Base-by-base conservation (phyloP, 2,888 invertebrate species). In the Tenthredo mesomela region DNA sequence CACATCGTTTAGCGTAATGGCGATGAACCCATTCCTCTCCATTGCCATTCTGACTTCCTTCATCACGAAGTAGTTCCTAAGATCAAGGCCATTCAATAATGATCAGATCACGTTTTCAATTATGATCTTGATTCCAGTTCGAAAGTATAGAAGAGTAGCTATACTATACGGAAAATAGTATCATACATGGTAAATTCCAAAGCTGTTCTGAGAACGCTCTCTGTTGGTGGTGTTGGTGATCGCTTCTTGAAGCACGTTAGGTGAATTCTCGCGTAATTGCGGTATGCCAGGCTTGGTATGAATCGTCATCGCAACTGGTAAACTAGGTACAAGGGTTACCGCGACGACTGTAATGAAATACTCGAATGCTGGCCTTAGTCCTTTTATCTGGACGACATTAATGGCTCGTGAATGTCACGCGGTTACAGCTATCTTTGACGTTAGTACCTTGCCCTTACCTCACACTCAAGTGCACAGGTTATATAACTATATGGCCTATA, bases 321-420 rank as follows among this genome's bases (percentile, higher is more conserved):
- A 82, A 71, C 85, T 84, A 47, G 77, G 47, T 65, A 78, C 67
- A 21, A 71, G 37, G n/a, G 73, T 84, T 54, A 86, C 77, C 84
- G 75, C 82, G 71, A 85, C 80, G 75, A 85, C 43, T 71, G 86
- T 84, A 80, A 85, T 86, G 84, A 85, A 71, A 65, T 87, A 87
- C 85, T 73, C 82, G 70, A 67, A 85, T 85, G 84, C 86, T 84
- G 87, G 86, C 85, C 86, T 86, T 85, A 84, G 80, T 82, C 85
- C 86, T 78, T 86, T 86, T 85, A 87, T 87, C 86, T 77, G 85
- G 61, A 61, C 40, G 80, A 80, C 80, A 61, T 80, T 80, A 58
- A 80, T 80, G 80, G 61, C 37, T 61, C 80, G 40, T 80, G 33
- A 80, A 80, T 40, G 80, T 80, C 80, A 43, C 71, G 84, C 86